Evolutionary conservation across 2,113 vertebrate genomes (phyloP).

Genomic region (Platycercus adscitus): DNA sequence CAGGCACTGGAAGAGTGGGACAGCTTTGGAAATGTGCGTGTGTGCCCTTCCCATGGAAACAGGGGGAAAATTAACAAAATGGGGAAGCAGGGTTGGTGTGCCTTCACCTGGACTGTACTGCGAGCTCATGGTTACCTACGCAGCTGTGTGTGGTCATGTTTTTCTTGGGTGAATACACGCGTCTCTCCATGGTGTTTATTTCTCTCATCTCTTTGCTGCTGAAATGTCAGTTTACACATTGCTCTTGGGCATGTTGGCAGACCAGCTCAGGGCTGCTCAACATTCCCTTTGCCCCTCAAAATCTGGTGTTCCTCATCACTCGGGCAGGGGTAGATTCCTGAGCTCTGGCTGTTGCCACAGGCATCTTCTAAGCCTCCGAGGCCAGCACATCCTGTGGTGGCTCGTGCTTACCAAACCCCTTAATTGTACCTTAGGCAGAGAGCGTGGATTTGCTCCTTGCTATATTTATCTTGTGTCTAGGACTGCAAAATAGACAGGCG

Average conservation of each 20-base stretch:
- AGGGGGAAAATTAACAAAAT: not conserved
- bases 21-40: not conserved
- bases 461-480: conserved; percentile 17
- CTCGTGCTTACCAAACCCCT: not conserved
- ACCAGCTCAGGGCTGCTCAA: not conserved
- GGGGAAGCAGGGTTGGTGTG: not conserved
- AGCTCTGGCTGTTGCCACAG: conserved; percentile 8
- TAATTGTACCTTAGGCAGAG: conserved; percentile 4
- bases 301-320: not conserved
- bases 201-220: not conserved
- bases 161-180: accelerated
- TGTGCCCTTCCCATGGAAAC: not conserved
- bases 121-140: not conserved
- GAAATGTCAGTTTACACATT: not conserved
- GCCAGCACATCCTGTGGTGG: not conserved
- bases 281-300: not conserved
- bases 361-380: not conserved
- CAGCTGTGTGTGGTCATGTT: not conserved
- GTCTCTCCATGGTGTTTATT: not conserved
- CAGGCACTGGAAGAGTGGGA: not conserved
- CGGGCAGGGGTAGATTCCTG: not conserved
- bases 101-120: not conserved
- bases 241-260: not conserved
- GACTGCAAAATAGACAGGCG: not conserved
- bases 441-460: not conserved